Conservation (phyloP, 2,888 invertebrate species). For the Agrochola circellaris region DNA sequence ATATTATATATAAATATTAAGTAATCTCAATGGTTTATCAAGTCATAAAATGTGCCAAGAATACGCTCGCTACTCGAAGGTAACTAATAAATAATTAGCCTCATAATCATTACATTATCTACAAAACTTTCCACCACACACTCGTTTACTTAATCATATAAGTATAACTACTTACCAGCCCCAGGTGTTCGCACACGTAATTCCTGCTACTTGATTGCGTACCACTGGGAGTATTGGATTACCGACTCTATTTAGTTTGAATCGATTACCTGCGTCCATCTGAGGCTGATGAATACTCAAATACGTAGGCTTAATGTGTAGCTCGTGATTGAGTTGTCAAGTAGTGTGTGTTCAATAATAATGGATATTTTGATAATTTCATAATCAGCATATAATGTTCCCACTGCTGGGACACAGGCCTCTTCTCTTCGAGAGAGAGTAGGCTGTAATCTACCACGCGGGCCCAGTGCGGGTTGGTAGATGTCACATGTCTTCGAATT, state of each 20-base stretch:
- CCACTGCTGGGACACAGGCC: no score
- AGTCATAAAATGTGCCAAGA: neutral
- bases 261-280: constrained; percentile 42
- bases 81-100: neutral
- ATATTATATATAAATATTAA: no score
- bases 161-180: neutral
- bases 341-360: constrained; percentile 27
- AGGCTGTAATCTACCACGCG: no score
- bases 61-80: neutral
- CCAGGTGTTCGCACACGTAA: constrained; percentile 25
- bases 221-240: constrained; percentile 41
- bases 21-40: neutral
- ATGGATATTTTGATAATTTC: constrained; percentile 13
- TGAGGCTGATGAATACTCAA: constrained; percentile 20
- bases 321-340: constrained; percentile 1
- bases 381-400: no score
- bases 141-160: neutral
- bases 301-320: constrained; percentile 19
- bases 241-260: constrained; percentile 46
- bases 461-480: no score
- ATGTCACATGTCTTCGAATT: no score
- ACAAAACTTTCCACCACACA: neutral
- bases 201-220: constrained; percentile 48
- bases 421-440: no score
- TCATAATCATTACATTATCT: neutral